Percentiles rank a stretch among this genome's conserved stretches.
phyloP scores from a whole-genome alignment of 2,888 invertebrate genomes.

The Tanypteryx hageni region DNA sequence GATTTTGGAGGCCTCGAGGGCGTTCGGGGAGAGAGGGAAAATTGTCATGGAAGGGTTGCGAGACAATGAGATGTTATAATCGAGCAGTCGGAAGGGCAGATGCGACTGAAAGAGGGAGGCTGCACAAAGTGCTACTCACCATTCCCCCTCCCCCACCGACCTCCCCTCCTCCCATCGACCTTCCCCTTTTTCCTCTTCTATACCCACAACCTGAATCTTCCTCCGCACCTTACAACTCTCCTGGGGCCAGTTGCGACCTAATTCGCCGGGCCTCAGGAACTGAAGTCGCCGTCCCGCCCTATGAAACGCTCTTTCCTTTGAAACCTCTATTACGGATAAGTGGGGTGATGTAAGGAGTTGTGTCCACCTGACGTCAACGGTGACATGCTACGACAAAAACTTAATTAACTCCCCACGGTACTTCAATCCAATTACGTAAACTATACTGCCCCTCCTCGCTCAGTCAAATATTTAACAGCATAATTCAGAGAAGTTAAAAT shows the following conservation, averaged over 20 bases:
- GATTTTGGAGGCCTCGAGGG: not conserved
- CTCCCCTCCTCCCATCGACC: not conserved
- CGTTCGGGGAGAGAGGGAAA: not conserved
- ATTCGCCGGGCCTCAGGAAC: conserved; percentile 39
- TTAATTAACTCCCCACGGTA: conserved; percentile 47
- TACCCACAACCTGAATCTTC: too few relatives aligned
- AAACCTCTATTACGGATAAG: conserved; percentile 58
- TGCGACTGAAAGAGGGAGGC: conserved; percentile 19
- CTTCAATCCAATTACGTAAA: conserved; percentile 50
- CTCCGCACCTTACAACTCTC: not conserved
- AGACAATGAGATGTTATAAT: conserved; percentile 60
- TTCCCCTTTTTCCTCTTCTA: not conserved
- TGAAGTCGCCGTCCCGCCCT: not conserved
- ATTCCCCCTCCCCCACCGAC: not conserved
- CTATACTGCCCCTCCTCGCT: not conserved
- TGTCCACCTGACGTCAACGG: conserved; percentile 47
- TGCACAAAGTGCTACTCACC: not conserved
- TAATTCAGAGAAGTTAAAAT: not conserved
- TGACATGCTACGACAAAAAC: conserved; percentile 24
- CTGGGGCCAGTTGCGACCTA: conserved; percentile 49
- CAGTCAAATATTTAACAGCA: not conserved
- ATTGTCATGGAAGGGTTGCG: conserved; percentile 45
- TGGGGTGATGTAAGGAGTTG: conserved; percentile 34
- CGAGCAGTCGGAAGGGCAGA: conserved; percentile 49
- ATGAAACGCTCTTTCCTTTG: not conserved